Evolutionary conservation across 1,140 invertebrate species (phyloP).

Genomic region (Lepidurus apus): DNA sequence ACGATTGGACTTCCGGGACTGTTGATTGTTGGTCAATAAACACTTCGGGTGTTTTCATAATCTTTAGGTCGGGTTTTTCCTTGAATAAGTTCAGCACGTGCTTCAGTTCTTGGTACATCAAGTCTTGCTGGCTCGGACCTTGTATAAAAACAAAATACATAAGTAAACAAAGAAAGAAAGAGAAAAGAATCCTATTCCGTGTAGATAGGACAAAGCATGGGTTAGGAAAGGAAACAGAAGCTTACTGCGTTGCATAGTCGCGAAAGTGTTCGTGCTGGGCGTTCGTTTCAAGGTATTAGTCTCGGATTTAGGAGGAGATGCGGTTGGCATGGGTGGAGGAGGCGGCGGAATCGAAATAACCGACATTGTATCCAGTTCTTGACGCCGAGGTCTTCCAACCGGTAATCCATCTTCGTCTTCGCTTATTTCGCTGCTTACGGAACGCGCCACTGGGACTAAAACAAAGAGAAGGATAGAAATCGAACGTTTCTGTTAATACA

Average conservation of each 20-base stretch:
- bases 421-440: conserved; percentile 30
- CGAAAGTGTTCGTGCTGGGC: not conserved
- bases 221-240: not conserved
- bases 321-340: conserved; percentile 33
- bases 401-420: conserved; percentile 38
- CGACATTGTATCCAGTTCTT: conserved; percentile 20
- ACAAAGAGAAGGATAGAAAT: not conserved
- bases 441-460: not conserved
- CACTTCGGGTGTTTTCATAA: conserved; percentile 63
- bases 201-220: not conserved
- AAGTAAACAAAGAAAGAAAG: not conserved
- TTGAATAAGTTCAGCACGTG: conserved; percentile 56
- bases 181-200: not conserved
- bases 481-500: not conserved
- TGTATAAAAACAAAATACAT: not conserved
- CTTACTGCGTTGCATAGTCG: not conserved
- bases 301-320: conserved; percentile 13
- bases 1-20: conserved; percentile 61
- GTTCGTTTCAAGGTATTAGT: conserved; percentile 2
- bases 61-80: conserved; percentile 52
- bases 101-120: conserved; percentile 65
- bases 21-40: conserved; percentile 61
- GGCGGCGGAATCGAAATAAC: conserved; percentile 33
- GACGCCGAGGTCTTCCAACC: conserved; percentile 20
- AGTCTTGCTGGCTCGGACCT: conserved; percentile 40